Evolutionary conservation across 2,113 vertebrate species (phyloP), one percentile per base, ranked within the genome.

Genomic region (Odocoileus virginianus): DNA sequence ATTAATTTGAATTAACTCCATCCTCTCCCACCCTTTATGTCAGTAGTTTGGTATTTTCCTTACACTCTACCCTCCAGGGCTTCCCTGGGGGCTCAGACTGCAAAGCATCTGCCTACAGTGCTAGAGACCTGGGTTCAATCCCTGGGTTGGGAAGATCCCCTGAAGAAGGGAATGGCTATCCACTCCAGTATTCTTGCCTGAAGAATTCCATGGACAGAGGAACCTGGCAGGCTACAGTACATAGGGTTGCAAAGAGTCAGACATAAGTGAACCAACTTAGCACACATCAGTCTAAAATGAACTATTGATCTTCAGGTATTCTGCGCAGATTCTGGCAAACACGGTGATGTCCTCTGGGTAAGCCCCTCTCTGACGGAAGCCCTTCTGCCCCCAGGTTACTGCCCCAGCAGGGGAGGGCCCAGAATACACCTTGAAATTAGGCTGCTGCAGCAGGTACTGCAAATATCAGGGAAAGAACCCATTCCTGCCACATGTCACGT

Each of bases 21-120:
- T 16, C 16, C 40, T 90, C 57, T n/a, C 28, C 52, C 27, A 90
- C 36, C 9, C 57, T 81, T 85, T 47, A 1, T 30, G 83, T 87
- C 55, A 84, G n/a, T 19, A 45, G 43, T 52, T 87, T 90, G 79
- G 52, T 67, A 58, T 82, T 94, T 95, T 78, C 86, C 55, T 89
- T 86, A 71, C n/a, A 71, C n/a, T 40, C 67, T 71, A 23, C 67
- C 36, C n/a, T 71, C n/a, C 1, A 40, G n/a, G 17, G 1, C n/a
- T 71, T 71, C 19, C 19, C 67, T 71, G 19, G 67, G 0, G n/a
- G 67, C 10, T 40, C 67, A 40, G 67, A 71, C n/a, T 1, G 12
- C 23, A 43, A 43, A 76, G 71, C 21, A 43, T 19, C 71, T 43
- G 23, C 40, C 71, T 27, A 40, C 71, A 76, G 40, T 27, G 40